phyloP scores from a whole-genome alignment of 1,140 invertebrate genomes.

The Diabrotica virgifera region DNA sequence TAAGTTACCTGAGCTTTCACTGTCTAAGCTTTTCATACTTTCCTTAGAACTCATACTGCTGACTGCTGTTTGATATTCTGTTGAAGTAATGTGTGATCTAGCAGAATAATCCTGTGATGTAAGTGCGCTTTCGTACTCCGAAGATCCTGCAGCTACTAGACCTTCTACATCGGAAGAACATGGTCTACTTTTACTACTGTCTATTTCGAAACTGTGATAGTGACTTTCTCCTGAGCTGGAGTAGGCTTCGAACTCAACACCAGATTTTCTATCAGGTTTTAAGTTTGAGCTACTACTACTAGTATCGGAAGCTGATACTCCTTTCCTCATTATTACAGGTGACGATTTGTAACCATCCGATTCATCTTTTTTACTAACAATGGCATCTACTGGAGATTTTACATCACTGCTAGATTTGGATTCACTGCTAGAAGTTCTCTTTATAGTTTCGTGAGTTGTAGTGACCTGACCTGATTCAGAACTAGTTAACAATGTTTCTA shows the following conservation, averaged over 20 bases:
- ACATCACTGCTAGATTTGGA: conserved; percentile 48
- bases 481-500: conserved; percentile 18
- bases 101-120: conserved; percentile 74
- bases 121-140: conserved; percentile 86
- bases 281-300: conserved; percentile 55
- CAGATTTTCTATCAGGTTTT: conserved; percentile 60
- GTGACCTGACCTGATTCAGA: conserved; percentile 6
- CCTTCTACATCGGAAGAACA: conserved; percentile 85
- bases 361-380: conserved; percentile 34
- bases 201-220: conserved; percentile 83
- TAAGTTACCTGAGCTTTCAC: conserved; percentile 82
- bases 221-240: conserved; percentile 88
- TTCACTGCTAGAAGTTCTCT: conserved; percentile 45
- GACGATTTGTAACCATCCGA: conserved; percentile 27
- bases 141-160: conserved; percentile 62
- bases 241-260: conserved; percentile 67
- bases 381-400: conserved; percentile 47
- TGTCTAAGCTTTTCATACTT: conserved; percentile 85
- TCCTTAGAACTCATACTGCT: conserved; percentile 81
- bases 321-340: conserved; percentile 45
- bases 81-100: conserved; percentile 65
- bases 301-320: conserved; percentile 39
- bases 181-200: conserved; percentile 70
- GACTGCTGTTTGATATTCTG: conserved; percentile 80
- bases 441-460: conserved; percentile 32